Percentiles rank a stretch among this genome's conserved stretches.
phyloP scores from a whole-genome alignment of 1,140 invertebrate genomes.

The Rhopalosiphum padi region DNA sequence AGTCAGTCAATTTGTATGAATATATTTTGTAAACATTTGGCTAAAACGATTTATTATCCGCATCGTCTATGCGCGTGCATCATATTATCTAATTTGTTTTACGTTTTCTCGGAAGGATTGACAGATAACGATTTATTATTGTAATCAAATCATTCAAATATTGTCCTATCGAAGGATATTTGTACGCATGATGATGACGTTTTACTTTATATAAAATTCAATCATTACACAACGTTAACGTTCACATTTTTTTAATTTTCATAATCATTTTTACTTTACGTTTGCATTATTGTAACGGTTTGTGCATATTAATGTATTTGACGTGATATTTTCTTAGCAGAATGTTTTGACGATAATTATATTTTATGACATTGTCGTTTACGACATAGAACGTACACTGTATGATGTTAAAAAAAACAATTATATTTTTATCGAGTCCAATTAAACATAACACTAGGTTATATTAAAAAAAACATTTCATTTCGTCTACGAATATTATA shows the following conservation, averaged over 20 bases:
- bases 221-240: neutral
- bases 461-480: neutral
- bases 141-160: conserved; percentile 37
- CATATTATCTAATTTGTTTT: conserved; percentile 28
- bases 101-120: conserved; percentile 7
- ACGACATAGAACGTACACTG: neutral
- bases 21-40: conserved; percentile 20
- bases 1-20: neutral
- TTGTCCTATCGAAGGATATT: conserved; percentile 11
- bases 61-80: neutral
- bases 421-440: neutral
- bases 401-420: neutral
- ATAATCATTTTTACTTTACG: neutral
- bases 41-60: conserved; percentile 27
- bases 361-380: neutral
- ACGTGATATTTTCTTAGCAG: neutral
- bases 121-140: conserved; percentile 33
- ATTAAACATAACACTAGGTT: neutral
- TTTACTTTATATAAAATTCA: conserved; percentile 4
- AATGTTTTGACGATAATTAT: conserved; percentile 9
- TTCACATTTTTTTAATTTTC: neutral
- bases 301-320: neutral
- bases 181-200: neutral
- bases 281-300: neutral
- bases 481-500: neutral